These are phyloP conservation scores for Falco biarmicus DNA, from an alignment of 2,797 vertebrate species.

Conservation along the genomic window DNA sequence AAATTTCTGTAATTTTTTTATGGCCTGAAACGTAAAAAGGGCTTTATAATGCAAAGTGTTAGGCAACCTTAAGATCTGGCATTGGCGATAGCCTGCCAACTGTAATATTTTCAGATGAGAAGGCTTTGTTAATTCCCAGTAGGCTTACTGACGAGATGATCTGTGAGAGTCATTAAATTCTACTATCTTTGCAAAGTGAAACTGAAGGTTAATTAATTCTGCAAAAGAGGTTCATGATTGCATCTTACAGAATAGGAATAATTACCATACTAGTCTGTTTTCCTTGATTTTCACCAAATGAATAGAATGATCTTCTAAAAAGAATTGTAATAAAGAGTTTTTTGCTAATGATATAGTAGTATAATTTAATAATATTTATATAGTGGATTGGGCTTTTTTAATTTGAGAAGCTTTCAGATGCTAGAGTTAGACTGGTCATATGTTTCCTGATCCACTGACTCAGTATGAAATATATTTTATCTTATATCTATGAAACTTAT, in stretches of 20 bases:
- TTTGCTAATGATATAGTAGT: not conserved
- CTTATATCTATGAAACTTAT: constrained; percentile 22
- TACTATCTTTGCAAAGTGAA: constrained; percentile 15
- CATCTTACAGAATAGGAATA: not conserved
- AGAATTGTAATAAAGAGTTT: not conserved
- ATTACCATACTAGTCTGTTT: not conserved
- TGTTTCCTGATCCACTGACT: constrained; percentile 15
- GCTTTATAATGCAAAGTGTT: not conserved
- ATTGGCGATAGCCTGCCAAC: not conserved
- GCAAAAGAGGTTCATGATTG: not conserved
- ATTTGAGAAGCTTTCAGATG: not conserved
- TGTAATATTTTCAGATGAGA: not conserved
- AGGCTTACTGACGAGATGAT: not conserved
- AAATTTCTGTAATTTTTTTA: not conserved
- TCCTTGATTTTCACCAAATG: not conserved
- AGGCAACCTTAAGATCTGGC: not conserved
- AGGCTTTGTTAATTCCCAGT: not conserved
- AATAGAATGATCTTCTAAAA: not conserved
- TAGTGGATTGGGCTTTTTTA: not conserved
- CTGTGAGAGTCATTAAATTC: not conserved
- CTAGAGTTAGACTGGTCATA: not conserved
- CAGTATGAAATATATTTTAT: constrained; percentile 1
- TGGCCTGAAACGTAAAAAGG: not conserved
- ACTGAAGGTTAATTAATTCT: constrained; percentile 51
- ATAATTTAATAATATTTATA: not conserved